phyloP scores from a whole-genome alignment of 2,113 vertebrate species.

The Coregonus clupeaformis region DNA sequence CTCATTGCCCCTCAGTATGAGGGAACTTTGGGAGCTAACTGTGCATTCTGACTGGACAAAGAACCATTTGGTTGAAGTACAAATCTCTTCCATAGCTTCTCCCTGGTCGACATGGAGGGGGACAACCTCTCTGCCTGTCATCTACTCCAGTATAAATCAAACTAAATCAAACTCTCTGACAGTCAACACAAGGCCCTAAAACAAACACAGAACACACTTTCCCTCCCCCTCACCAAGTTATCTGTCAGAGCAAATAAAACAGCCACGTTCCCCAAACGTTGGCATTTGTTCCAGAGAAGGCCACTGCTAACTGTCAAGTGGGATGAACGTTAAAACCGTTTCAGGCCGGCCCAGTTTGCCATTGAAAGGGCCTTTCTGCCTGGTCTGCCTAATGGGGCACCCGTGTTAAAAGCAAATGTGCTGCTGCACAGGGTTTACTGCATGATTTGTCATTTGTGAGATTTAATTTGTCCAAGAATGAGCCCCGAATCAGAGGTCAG shows the following conservation, averaged over 20 bases:
- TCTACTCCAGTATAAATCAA: neutral
- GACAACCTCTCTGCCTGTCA: neutral
- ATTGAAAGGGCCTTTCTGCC: no score
- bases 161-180: slow-evolving; percentile 10
- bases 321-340: slow-evolving; percentile 32
- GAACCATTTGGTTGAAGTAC: no score
- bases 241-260: slow-evolving; percentile 1
- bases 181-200: slow-evolving; percentile 14
- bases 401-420: neutral
- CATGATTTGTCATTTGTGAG: slow-evolving; percentile 78
- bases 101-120: no score
- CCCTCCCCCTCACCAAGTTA: neutral
- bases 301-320: slow-evolving; percentile 40
- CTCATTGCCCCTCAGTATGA: no score
- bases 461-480: slow-evolving; percentile 83
- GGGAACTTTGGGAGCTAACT: no score
- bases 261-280: neutral
- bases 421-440: slow-evolving; percentile 49
- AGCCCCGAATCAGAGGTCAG: slow-evolving; percentile 78
- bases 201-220: slow-evolving; percentile 7
- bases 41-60: neutral
- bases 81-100: no score
- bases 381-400: neutral
- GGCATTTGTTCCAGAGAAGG: slow-evolving; percentile 26
- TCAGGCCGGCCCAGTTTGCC: slow-evolving; percentile 14